Percentiles rank a stretch among this genome's conserved stretches.
These are phyloP conservation scores for Nannoperca obscura DNA, from an alignment of 2,797 vertebrate species.

Conservation along the genomic window DNA sequence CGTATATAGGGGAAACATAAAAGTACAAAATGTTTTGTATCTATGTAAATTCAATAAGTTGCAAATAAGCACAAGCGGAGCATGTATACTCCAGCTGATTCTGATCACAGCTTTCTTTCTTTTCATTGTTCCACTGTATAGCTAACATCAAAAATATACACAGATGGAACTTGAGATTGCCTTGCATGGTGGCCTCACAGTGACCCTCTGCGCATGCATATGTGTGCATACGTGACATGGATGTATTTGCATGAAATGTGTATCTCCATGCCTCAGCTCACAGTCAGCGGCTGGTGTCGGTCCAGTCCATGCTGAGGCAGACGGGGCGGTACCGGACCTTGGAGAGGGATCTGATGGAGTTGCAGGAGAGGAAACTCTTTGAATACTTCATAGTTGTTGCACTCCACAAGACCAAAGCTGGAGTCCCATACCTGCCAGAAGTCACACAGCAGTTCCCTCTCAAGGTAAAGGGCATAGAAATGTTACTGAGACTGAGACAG, in stretches of 20 bases:
- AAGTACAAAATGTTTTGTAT: not conserved
- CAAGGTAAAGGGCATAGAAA: conserved; percentile 86
- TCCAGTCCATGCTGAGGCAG: conserved; percentile 96
- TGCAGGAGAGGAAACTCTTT: conserved; percentile 97
- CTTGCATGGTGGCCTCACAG: not conserved
- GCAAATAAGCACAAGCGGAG: not conserved
- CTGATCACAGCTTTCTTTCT: not conserved
- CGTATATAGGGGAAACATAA: not conserved
- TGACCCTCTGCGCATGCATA: conserved; percentile 1
- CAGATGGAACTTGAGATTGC: conserved; percentile 8
- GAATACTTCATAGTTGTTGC: conserved; percentile 98
- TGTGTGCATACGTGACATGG: not conserved
- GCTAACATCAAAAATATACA: not conserved
- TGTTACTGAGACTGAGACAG: conserved; percentile 3
- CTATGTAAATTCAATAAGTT: not conserved
- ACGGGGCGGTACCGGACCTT: conserved; percentile 93
- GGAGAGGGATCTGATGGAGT: conserved; percentile 94
- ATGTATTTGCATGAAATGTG: conserved; percentile 2
- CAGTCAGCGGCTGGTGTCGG: conserved; percentile 94
- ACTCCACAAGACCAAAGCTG: conserved; percentile 96
- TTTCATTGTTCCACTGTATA: not conserved
- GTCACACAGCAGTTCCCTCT: conserved; percentile 98
- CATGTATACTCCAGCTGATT: conserved; percentile 1
- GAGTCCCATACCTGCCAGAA: conserved; percentile 95
- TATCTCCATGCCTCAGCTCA: conserved; percentile 85